Evolutionary conservation across 1,140 invertebrate species (phyloP), one percentile per base, ranked within the genome.

Genomic region (Eciton burchellii): DNA sequence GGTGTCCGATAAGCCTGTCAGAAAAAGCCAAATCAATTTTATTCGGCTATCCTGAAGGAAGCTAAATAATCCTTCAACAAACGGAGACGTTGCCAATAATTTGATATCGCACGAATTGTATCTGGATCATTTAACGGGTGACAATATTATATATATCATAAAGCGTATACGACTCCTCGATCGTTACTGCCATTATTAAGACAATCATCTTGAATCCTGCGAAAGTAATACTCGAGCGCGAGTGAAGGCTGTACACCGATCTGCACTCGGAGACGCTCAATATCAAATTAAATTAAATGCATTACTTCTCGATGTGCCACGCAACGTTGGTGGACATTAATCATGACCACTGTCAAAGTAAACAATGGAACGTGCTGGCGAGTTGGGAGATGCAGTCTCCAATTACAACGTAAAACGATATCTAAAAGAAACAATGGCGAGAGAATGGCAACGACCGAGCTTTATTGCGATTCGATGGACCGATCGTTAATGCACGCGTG

Each of bases 351-450:
- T 70, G 74, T 70, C 74, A 70, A 70, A 79, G 54, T 79, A 57
- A 56, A 79, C 74, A 70, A 79, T 79, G 63, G 56, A 79, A 56
- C 41, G 63, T 68, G 60, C 47, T 29, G 29, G 60, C 9, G 26
- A 41, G 35, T 14, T 41, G 29, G 59, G 14, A n/a, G 62, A 52
- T 62, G 41, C 49, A 57, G 21, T 70, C 74, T 62, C 74, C 70
- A 79, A 79, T 79, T 79, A 79, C 74, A 79, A 70, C 49, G 49
- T 77, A 68, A 77, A 77, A 77, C 35, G 63, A 79, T 79, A 79
- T 45, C 52, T 70, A 14, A 43, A 35, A 57, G 63, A 6, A 29
- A 70, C n/a, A 45, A 63, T 45, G 49, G 12, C 35, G 62, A 35
- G 63, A 29, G 35, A 19, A 6, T 35, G 52, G n/a, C 26, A 45